A percentile compares a stretch with the other conserved stretches of the same genome.
Evolutionary conservation across 2,113 vertebrate genomes (phyloP).

Genomic region (Labrus mixtus): DNA sequence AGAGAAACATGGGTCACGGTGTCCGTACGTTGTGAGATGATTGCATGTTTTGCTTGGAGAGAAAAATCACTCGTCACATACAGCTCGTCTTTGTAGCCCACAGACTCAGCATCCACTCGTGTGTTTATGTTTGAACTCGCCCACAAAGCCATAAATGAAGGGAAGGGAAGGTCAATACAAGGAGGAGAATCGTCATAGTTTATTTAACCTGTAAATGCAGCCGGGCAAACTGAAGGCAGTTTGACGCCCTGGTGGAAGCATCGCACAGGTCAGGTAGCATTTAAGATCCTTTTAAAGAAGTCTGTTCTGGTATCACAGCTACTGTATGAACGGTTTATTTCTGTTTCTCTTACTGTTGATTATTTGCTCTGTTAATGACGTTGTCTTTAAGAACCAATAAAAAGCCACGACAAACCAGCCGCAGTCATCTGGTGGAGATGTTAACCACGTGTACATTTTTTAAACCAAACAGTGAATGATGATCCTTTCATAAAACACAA

Average conservation of each 20-base stretch:
- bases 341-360: neutral
- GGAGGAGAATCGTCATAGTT: neutral
- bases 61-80: slow-evolving; percentile 47
- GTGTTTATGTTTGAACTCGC: slow-evolving; percentile 25
- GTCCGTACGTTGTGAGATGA: slow-evolving; percentile 34
- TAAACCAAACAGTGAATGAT: too few relatives aligned
- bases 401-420: too few relatives aligned
- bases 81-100: slow-evolving; percentile 48
- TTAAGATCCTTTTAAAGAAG: slow-evolving; percentile 9
- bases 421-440: too few relatives aligned
- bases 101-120: slow-evolving; percentile 29
- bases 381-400: too few relatives aligned
- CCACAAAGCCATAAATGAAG: slow-evolving; percentile 66
- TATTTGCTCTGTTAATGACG: neutral
- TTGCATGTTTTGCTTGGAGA: slow-evolving; percentile 70
- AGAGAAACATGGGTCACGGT: neutral
- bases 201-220: slow-evolving; percentile 17
- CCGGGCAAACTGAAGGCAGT: neutral
- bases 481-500: too few relatives aligned
- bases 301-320: slow-evolving; percentile 4
- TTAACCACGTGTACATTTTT: too few relatives aligned
- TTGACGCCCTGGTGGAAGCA: neutral
- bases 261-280: neutral
- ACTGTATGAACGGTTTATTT: neutral
- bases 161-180: neutral